Evolutionary conservation across 2,797 vertebrate genomes (phyloP), one percentile per base, ranked within the genome.

Genomic region (Oreochromis grahami): DNA sequence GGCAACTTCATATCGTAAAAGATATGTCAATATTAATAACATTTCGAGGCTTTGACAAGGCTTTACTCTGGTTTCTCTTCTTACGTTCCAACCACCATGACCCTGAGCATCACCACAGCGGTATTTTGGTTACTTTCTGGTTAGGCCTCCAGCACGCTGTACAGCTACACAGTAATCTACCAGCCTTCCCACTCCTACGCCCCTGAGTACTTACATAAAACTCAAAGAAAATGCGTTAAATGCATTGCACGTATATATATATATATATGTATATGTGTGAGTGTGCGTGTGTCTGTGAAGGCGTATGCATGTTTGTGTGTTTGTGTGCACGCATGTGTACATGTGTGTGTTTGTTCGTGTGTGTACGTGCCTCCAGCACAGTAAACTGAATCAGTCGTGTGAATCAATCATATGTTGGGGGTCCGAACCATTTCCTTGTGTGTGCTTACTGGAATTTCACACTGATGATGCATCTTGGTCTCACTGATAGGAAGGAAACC

Each of bases 81-180:
- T 93, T 93, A 78, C 87, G 92, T 91, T 96, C 81, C 94, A 97
- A 97, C 97, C 96, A 90, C 96, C 93, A 88, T 96, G 96, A 97
- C 97, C 97, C 91, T 94, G 85, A 93, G 90, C 91, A 95, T 93
- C 94, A 97, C 97, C 96, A 96, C 97, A 96, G 96, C 5, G 97
- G 97, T 97, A 97, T 96, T 95, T 87, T 97, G 97, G 96, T 97
- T 96, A 94, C 93, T 76, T 82, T 96, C 92, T 96, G 96, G 96
- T 96, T 97, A 96, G 88, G 92, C 58, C 81, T 95, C 83, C 84
- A 34, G 76, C 84, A 68, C 88, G 76, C 41, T 32, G 85, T 85
- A 84, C 79, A 79, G 55, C 78, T 76, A 41, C 84, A 21, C 43
- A 76, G 63, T 43, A 38, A 79, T 85, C 79, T 82, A 68, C 60